Evolutionary conservation across 2,888 invertebrate genomes (phyloP), one percentile per base, ranked within the genome.

Genomic region (Hirtodrosophila histrioides): DNA sequence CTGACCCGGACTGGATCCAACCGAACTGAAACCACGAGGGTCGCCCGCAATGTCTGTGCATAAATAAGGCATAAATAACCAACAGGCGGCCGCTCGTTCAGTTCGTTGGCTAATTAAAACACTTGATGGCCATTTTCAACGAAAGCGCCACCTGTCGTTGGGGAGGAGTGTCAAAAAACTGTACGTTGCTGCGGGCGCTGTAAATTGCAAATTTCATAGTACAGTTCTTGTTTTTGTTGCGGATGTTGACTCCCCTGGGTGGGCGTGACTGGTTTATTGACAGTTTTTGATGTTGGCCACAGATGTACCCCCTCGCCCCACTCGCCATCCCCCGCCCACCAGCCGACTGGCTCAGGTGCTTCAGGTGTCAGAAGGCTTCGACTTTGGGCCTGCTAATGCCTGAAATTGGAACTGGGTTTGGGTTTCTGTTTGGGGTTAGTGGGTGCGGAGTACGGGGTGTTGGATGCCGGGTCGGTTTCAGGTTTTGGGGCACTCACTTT

Each of bases 1-100:
- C 17, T 17, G 17, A 2, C 17, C 17, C 17, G 17, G 17, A 1
- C 1, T 17, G 17, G 17, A 17, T 17, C 17, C 17, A 17, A 17
- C 17, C 2, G 17, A 2, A 9, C 31, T 43, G 23, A 36, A 60
- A 43, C 57, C 56, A 50, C 56, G 27, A 23, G 64, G 46, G 39
- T 46, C 53, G 57, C 62, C 63, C 69, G 74, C 80, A 70, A 85
- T 78, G 83, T 76, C 84, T 86, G 78, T 67, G 83, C 87, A 83
- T 83, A 83, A 83, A 86, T 83, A 83, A 86, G 74, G 81, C 85
- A 83, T 84, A 84, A 83, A 86, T 83, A 86, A 83, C 78, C 68
- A 65, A 74, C 87, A 83, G 83, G 83, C 85, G 53, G 44, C 54
- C 56, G 46, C 29, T 55, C 17, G 23, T 11, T 51, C 12, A 35